Evolutionary conservation across 1,140 invertebrate species (phyloP).

Genomic region (Drosophila kanapiae): DNA sequence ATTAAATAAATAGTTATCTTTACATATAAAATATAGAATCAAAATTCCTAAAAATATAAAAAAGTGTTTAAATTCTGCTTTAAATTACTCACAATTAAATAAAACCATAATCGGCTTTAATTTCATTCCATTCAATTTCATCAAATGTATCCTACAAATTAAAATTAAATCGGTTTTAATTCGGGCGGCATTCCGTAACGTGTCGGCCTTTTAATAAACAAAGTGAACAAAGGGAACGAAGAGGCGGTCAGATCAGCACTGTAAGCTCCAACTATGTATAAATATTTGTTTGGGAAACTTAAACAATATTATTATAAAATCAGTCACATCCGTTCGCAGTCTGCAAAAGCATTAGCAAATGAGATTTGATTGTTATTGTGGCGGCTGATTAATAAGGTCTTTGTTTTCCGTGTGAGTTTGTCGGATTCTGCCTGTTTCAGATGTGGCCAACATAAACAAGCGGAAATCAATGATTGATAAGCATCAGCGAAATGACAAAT

Average conservation of each 20-base stretch:
- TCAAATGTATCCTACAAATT: background rate
- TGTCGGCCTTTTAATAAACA: conserved; percentile 1
- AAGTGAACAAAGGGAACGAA: background rate
- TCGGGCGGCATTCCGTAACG: background rate
- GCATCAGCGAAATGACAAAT: conserved; percentile 69
- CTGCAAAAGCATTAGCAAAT: conserved; percentile 51
- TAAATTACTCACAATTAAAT: background rate
- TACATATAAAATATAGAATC: background rate
- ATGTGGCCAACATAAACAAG: conserved; percentile 12
- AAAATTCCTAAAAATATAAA: background rate
- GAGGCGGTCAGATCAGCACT: background rate
- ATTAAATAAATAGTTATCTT: no score
- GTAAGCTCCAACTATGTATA: conserved; percentile 17
- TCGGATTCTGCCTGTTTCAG: conserved; percentile 10
- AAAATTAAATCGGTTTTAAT: conserved; percentile 1
- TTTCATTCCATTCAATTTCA: background rate
- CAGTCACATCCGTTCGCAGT: conserved; percentile 42
- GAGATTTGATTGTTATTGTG: conserved; percentile 45
- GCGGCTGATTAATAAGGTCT: conserved; percentile 23
- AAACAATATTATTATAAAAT: conserved; percentile 36
- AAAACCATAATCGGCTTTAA: background rate
- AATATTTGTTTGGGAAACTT: conserved; percentile 42
- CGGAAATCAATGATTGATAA: conserved; percentile 69
- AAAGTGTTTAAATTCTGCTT: background rate
- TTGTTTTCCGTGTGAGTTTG: conserved; percentile 27